Evolutionary conservation across 2,888 invertebrate species (phyloP), one percentile per base, ranked within the genome.

Genomic region (Ornithoptera priamus): DNA sequence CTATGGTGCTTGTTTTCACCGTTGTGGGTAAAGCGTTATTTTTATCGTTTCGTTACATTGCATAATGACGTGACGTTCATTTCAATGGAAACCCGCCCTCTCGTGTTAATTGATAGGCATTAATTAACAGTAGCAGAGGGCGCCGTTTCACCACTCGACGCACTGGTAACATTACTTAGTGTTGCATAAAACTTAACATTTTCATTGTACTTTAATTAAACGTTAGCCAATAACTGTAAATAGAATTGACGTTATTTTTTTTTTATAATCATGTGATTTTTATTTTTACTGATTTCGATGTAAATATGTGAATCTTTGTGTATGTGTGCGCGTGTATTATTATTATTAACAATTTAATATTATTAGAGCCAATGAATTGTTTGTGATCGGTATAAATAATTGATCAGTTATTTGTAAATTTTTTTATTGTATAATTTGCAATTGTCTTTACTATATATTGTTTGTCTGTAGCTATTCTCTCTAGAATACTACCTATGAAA

Each of bases 261-360:
- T 50, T 67, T 61, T 79, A 75, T n/a, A 77, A 80, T 80, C 76
- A 82, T 88, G 87, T 90, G 88, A 88, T 90, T 84, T 86, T 84
- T 83, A 86, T 88, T 85, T 63, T 85, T 83, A 83, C 75, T 82
- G 73, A 77, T 82, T 83, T 84, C 77, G 72, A 80, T 92, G 92
- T 92, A 91, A 88, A 92, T 92, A 91, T 88, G 86, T 90, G 87
- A 85, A 86, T 89, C 86, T 85, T 81, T 81, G 81, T 83, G 86
- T 81, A 53, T 53, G 81, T 83, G 86, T 86, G 84, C 88, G 82
- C 83, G 56, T 67, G n/a, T 7, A 15, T 65, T 58, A 58, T 58
- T 84, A 77, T 78, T 84, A 84, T 83, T 81, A 81, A 73, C 85
- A 84, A 84, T 83, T 83, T 82, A 81, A 83, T 84, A 77, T 78